These are phyloP conservation scores for Amniataba percoides DNA, from an alignment of 2,797 vertebrate species.

Conservation along the genomic window DNA sequence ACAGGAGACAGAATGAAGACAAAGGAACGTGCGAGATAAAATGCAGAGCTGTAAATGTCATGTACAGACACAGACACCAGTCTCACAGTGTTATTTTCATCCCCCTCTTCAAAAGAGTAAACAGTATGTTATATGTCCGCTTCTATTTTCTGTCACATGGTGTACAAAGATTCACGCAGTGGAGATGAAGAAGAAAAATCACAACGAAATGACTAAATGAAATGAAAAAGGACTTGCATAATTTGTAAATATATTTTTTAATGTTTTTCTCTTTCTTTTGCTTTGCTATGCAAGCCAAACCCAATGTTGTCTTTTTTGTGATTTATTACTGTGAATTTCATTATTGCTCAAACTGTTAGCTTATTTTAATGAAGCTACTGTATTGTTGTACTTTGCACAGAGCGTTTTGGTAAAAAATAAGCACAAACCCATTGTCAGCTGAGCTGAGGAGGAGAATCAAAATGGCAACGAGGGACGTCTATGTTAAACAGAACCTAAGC, in stretches of 20 bases:
- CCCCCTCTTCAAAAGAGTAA: slow-evolving; percentile 85
- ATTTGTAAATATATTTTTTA: slow-evolving; percentile 96
- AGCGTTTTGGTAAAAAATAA: slow-evolving; percentile 96
- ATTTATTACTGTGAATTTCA: slow-evolving; percentile 95
- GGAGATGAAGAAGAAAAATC: slow-evolving; percentile 72
- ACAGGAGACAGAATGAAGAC: slow-evolving; percentile 63
- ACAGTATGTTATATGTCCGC: slow-evolving; percentile 79
- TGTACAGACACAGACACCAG: slow-evolving; percentile 97
- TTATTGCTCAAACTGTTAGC: slow-evolving; percentile 81
- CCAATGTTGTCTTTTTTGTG: slow-evolving; percentile 91
- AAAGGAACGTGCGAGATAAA: slow-evolving; percentile 58
- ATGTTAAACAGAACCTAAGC: slow-evolving; percentile 68
- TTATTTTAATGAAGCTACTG: slow-evolving; percentile 81
- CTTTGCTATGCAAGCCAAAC: slow-evolving; percentile 99
- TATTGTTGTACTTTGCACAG: slow-evolving; percentile 95
- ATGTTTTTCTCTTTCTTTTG: slow-evolving; percentile 90
- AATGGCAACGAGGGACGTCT: slow-evolving; percentile 70
- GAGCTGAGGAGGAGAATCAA: slow-evolving; percentile 88
- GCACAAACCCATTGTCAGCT: slow-evolving; percentile 95
- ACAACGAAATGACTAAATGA: slow-evolving; percentile 80
- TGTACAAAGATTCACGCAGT: slow-evolving; percentile 76
- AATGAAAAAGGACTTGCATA: slow-evolving; percentile 91
- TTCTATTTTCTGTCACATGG: slow-evolving; percentile 80
- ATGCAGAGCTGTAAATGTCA: slow-evolving; percentile 94
- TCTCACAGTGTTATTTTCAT: slow-evolving; percentile 88